phyloP scores from a whole-genome alignment of 2,797 vertebrate genomes.

The Sparus aurata region DNA sequence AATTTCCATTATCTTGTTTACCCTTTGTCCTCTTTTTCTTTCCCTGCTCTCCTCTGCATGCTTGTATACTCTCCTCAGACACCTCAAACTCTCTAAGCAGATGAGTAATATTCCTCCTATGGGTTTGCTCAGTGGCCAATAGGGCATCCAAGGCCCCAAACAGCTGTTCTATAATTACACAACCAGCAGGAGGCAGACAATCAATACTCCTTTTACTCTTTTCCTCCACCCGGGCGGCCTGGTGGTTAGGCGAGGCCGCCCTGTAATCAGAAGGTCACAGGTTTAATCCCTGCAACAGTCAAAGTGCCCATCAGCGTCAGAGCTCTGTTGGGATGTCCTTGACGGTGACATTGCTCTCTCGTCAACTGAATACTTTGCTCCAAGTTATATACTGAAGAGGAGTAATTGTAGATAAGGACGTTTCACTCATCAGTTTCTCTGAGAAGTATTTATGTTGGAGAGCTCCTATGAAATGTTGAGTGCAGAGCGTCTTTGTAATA shows the following conservation, averaged over 20 bases:
- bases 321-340: constrained; percentile 53
- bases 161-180: constrained; percentile 75
- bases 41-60: neutral
- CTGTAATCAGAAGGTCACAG: constrained; percentile 62
- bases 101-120: constrained; percentile 54
- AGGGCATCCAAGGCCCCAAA: constrained; percentile 53
- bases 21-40: neutral
- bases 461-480: neutral
- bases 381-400: neutral
- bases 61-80: constrained; percentile 2
- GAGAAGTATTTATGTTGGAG: neutral
- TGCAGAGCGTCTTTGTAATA: neutral
- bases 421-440: neutral
- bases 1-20: constrained; percentile 2
- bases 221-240: constrained; percentile 47
- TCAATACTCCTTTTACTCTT: constrained; percentile 68
- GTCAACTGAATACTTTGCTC: constrained; percentile 19
- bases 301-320: constrained; percentile 38
- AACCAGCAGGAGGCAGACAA: constrained; percentile 63
- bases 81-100: constrained; percentile 33
- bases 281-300: constrained; percentile 62
- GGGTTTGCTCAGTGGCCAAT: constrained; percentile 51
- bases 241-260: constrained; percentile 34
- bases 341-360: constrained; percentile 58
- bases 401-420: neutral